Base-by-base conservation (phyloP, 1,140 invertebrate species). In the Vanessa atalanta region DNA sequence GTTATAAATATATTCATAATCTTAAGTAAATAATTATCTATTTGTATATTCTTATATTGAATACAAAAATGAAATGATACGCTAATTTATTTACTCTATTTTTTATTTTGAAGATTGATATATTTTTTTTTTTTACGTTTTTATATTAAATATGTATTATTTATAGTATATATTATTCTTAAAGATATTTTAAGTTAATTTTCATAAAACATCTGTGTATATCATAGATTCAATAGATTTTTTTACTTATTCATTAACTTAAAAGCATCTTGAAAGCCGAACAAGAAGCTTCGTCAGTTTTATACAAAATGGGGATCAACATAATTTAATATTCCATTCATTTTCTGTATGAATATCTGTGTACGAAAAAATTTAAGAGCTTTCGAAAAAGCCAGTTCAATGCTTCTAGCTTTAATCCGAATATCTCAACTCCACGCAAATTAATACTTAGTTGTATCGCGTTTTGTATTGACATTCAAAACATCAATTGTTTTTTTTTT, bases 251-350 rank as follows among this genome's bases (percentile, higher is more conserved):
- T 93, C 90, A 91, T 93, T 93, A 93, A 88, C 81, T 90, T 93
- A 91, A 93, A 93, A 93, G 90, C 89, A 87, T 90, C 89, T 91
- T 85, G 86, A 90, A 88, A 92, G 89, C 86, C 86, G 85, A 89
- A 92, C 87, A 92, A 91, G 88, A 87, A 84, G 87, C 88, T 88
- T 88, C 87, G 84, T 91, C 89, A 90, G 88, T 88, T 90, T 91
- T 89, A 89, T 84, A 88, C 71, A 91, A 90, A 90, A 88, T 82
- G 83, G 83, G 84, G 83, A 85, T 85, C 85, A 90, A 88, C 87
- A 89, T 92, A 91, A 92, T 92, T 91, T 89, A 91, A 91, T 92
- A 92, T 91, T 92, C 86, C 77, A 89, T 92, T 89, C 86, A 89
- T 88, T 89, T 89, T 87, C 84, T 85, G 83, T 91, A 87, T 86